Percentiles rank a stretch among this genome's conserved stretches.
These are phyloP conservation scores for Macropodus opercularis DNA, from an alignment of 2,797 vertebrate genomes.

Conservation along the genomic window DNA sequence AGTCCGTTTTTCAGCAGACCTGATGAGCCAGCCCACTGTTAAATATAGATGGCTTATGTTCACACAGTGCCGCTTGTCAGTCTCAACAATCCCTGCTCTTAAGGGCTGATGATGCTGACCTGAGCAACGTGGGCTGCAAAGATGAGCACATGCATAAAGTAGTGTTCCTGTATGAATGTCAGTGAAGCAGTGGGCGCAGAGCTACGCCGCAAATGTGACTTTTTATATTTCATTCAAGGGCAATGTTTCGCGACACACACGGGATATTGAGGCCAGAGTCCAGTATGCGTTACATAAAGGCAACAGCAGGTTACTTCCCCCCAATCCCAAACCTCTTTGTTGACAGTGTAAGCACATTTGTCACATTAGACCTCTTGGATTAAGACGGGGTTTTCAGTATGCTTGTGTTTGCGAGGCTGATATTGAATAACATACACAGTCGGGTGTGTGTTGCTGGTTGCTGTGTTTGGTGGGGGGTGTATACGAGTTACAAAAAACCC, in stretches of 20 bases:
- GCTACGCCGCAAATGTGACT: slow-evolving; percentile 32
- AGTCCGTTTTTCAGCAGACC: slow-evolving; percentile 45
- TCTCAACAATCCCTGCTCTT: slow-evolving; percentile 28
- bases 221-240: slow-evolving; percentile 50
- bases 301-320: slow-evolving; percentile 39
- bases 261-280: slow-evolving; percentile 66
- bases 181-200: slow-evolving; percentile 6
- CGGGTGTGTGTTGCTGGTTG: not conserved
- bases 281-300: slow-evolving; percentile 54
- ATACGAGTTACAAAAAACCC: not conserved
- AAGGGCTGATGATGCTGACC: slow-evolving; percentile 29
- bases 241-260: slow-evolving; percentile 47
- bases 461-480: not conserved
- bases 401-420: slow-evolving; percentile 9
- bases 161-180: not conserved
- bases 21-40: slow-evolving; percentile 51
- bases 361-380: slow-evolving; percentile 10
- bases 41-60: slow-evolving; percentile 75
- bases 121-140: slow-evolving; percentile 9
- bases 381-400: slow-evolving; percentile 1
- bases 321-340: slow-evolving; percentile 35
- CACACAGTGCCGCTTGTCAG: slow-evolving; percentile 50
- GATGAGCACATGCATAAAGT: not conserved
- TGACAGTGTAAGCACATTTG: slow-evolving; percentile 30
- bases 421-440: slow-evolving; percentile 12